Evolutionary conservation across 2,888 invertebrate genomes (phyloP).

Genomic region (Lasius fuliginosus): DNA sequence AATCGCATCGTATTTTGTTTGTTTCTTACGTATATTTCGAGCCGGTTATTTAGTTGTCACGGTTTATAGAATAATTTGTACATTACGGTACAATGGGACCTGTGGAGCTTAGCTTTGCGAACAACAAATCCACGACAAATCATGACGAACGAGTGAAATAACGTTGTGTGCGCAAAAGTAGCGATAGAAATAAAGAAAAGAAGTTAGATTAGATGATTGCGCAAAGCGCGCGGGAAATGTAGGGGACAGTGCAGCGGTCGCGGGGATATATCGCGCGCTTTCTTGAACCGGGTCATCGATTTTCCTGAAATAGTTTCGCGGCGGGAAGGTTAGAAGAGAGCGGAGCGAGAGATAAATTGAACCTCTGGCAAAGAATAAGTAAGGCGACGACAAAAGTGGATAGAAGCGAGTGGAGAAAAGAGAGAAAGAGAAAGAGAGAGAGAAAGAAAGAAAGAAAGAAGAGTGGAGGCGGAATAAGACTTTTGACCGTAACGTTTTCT

Average conservation of each 20-base stretch:
- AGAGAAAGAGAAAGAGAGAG: conserved; percentile 14
- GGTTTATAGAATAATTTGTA: conserved; percentile 23
- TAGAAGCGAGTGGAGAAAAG: background rate
- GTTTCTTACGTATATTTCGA: conserved; percentile 27
- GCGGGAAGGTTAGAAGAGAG: conserved; percentile 59
- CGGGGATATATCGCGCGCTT: conserved; percentile 68
- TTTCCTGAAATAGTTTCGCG: conserved; percentile 75
- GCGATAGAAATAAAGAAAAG: conserved; percentile 9
- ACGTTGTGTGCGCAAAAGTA: conserved; percentile 11
- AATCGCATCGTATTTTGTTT: conserved; percentile 40
- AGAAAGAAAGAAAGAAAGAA: background rate
- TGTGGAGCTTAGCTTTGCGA: background rate
- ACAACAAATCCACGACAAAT: background rate
- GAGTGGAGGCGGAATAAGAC: conserved; percentile 22
- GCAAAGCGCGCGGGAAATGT: conserved; percentile 52
- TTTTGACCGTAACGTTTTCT: conserved; percentile 28
- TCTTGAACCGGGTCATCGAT: conserved; percentile 76
- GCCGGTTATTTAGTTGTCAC: background rate
- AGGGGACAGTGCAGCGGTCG: conserved; percentile 55
- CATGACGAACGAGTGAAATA: conserved; percentile 25
- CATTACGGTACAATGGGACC: background rate
- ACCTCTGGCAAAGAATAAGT: conserved; percentile 39
- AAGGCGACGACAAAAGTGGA: conserved; percentile 31
- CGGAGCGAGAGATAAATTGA: conserved; percentile 66
- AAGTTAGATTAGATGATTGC: conserved; percentile 51